These are phyloP conservation scores for Creontiades dilutus DNA, from an alignment of 2,888 invertebrate species.

Conservation along the genomic window DNA sequence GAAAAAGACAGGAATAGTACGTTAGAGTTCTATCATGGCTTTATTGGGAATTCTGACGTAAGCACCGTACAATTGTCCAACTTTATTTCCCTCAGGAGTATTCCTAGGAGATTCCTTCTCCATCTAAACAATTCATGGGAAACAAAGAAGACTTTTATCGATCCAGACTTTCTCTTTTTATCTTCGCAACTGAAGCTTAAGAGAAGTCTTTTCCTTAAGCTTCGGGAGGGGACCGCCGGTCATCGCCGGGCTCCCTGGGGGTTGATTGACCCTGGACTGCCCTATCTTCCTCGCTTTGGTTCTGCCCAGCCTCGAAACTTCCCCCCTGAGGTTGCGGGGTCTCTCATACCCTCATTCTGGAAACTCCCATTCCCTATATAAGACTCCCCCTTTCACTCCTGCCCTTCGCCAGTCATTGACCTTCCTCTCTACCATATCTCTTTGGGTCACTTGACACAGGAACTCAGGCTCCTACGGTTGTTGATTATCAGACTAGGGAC, in stretches of 20 bases:
- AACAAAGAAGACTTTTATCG: conserved; percentile 29
- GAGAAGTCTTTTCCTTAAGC: conserved; percentile 16
- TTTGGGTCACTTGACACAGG: not conserved
- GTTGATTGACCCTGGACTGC: conserved; percentile 43
- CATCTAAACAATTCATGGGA: conserved; percentile 28
- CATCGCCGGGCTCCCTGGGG: conserved; percentile 4
- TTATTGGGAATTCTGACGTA: not conserved
- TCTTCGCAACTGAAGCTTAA: not conserved
- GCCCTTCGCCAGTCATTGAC: not conserved
- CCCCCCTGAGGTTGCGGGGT: too few relatives aligned
- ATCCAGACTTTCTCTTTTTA: not conserved
- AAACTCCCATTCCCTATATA: not conserved
- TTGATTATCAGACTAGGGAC: not conserved
- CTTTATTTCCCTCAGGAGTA: not conserved
- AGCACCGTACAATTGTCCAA: not conserved
- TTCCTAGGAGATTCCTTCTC: not conserved
- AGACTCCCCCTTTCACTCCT: not conserved
- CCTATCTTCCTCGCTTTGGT: conserved; percentile 24
- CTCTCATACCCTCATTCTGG: too few relatives aligned
- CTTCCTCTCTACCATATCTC: not conserved
- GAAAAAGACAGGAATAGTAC: too few relatives aligned
- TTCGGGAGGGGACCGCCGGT: not conserved
- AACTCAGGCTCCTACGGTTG: not conserved
- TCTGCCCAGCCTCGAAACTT: not conserved
- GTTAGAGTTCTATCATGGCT: not conserved